Conservation (phyloP, 2,888 invertebrate species). For the Sinohyriopsis cumingii region DNA sequence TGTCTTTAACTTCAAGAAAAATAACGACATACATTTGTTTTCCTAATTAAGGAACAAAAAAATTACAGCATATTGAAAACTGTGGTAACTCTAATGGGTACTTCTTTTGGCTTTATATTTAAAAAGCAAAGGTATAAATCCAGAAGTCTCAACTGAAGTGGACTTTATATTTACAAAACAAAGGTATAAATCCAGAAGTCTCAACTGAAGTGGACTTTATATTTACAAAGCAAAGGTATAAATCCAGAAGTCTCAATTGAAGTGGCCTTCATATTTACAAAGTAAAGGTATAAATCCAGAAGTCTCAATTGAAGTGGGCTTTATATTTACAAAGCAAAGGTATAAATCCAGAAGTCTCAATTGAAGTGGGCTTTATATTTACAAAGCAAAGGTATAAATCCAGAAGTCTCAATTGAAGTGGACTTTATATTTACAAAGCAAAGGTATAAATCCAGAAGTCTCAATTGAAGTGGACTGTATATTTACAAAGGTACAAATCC, state of each 20-base stretch:
- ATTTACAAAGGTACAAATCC: no score
- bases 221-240: neutral
- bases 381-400: no score
- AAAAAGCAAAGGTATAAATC: neutral
- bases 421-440: no score
- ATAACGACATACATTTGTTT: neutral
- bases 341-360: no score
- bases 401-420: no score
- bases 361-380: no score
- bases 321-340: no score
- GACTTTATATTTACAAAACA: neutral
- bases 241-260: neutral
- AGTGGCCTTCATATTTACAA: neutral
- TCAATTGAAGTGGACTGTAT: no score
- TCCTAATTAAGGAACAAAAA: neutral
- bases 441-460: no score
- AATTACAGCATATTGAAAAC: no score
- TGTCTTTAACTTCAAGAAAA: neutral
- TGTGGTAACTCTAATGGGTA: no score
- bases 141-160: neutral
- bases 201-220: neutral
- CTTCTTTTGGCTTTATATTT: no score
- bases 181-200: neutral
- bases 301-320: neutral
- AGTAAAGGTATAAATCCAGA: neutral